Evolutionary conservation across 2,113 vertebrate species (phyloP), one percentile per base, ranked within the genome.

Genomic region (Elephas maximus): DNA sequence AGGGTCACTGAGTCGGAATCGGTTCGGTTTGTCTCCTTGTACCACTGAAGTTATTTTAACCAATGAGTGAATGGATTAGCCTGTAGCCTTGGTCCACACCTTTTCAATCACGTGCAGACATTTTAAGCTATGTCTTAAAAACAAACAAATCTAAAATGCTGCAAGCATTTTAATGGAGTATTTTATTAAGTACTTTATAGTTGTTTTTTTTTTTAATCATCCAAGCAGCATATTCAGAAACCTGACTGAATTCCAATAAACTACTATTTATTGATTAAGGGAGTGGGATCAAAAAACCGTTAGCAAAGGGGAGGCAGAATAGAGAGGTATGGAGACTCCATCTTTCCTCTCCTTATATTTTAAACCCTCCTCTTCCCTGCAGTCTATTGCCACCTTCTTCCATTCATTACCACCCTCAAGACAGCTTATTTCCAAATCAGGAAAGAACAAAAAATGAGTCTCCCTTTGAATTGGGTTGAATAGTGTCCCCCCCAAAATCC

Each of bases 1-100:
- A 37, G 37, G 37, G 37, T 37, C 37, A 37, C 37, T 37, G 37
- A 37, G 37, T 37, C 37, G 37, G 37, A 37, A 37, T 37, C 37
- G 37, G 37, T 37, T 37, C 37, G 37, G 37, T 37, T 37, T 24
- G 71, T 37, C 85, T 63, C 41, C 17, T 57, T 71, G 14, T 30
- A 53, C 53, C 80, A 86, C 51, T 69, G 77, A 91, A 95, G 65
- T 90, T 37, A 85, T 80, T 74, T 93, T 88, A 96, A 85, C 67
- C 67, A 76, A 45, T 20, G 14, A n/a, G 11, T 15, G 51, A 53
- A 15, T 0, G 45, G 12, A 79, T 73, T 12, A 74, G 37, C 20
- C 57, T 94, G 74, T 62, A 69, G 30, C n/a, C 21, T 78, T 37
- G 28, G 6, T n/a, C 21, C 74, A 24, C 2, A 24, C 18, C 48